Conservation (phyloP, 1,140 invertebrate genomes). For the Ceratoteleas bidentatus region DNA sequence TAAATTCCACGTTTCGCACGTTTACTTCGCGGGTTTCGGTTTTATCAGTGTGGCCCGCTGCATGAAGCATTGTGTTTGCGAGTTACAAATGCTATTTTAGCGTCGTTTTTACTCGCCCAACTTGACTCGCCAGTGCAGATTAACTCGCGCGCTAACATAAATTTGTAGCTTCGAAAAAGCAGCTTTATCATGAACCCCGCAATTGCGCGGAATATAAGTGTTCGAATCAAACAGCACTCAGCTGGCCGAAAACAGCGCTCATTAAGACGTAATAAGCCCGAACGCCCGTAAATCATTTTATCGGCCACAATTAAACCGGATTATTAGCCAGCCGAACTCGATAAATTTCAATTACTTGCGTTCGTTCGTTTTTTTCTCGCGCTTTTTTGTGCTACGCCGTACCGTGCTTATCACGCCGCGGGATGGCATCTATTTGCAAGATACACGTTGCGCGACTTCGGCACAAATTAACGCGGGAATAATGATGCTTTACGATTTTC, state of each 20-base stretch:
- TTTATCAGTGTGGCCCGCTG: slow-evolving; percentile 33
- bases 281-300: not conserved
- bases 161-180: slow-evolving; percentile 42
- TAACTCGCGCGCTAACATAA: slow-evolving; percentile 34
- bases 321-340: too few species aligned
- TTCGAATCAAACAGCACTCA: not conserved
- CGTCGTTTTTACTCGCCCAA: slow-evolving; percentile 44
- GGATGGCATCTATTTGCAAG: slow-evolving; percentile 17
- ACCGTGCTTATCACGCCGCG: slow-evolving; percentile 20
- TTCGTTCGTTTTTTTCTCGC: slow-evolving; percentile 3
- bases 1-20: slow-evolving; percentile 25
- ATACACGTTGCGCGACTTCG: slow-evolving; percentile 22
- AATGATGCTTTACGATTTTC: slow-evolving; percentile 55
- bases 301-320: too few species aligned
- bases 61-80: slow-evolving; percentile 34
- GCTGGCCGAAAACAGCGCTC: too few species aligned
- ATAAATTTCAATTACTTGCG: too few species aligned
- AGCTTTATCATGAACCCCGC: slow-evolving; percentile 26
- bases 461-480: slow-evolving; percentile 48
- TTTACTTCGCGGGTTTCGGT: slow-evolving; percentile 25
- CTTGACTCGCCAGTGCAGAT: slow-evolving; percentile 34
- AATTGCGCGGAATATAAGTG: slow-evolving; percentile 21
- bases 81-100: slow-evolving; percentile 49
- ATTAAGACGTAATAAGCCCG: not conserved
- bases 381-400: slow-evolving; percentile 15